Evolutionary conservation across 2,113 vertebrate genomes (phyloP), one percentile per base, ranked within the genome.

Genomic region (Tautogolabrus adspersus): DNA sequence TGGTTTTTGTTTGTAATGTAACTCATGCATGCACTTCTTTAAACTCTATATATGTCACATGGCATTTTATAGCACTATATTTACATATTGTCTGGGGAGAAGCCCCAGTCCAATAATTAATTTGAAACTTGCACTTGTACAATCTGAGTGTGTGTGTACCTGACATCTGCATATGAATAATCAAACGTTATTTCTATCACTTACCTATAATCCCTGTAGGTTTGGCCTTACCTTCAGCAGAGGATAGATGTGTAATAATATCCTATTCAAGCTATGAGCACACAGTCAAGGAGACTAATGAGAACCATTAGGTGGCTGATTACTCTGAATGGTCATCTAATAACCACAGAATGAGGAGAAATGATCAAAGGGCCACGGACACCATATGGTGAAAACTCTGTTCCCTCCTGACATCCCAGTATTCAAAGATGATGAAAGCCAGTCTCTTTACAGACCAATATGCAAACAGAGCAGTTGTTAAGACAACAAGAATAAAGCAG

Each of bases 271-370:
- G 51, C 40, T 58, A 9, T 62, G 21, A 71, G 72, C 42, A 55
- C 66, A 63, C 56, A 82, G 61, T 55, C 18, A 42, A 57, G 37
- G 42, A 66, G 57, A 74, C 49, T 47, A 75, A 82, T 72, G 64
- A 16, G 55, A 69, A 61, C 52, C 54, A 61, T 82, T 65, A 75
- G 55, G 40, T 72, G 62, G 18, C 47, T 60, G 59, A 87, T 82
- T 78, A 38, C 81, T 64, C 40, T 72, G 34, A 75, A 66, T 55
- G 40, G 34, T 58, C 54, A 61, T 38, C 49, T 69, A 71, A 81
- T 69, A 61, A 66, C 52, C 34, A 13, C 1, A 51, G 47, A 78
- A 67, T 37, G 46, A 60, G 57, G 63, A 37, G 40, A 59, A 9
- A 30, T 49, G 58, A 56, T 52, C 22, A 66, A 63, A 79, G 49